Evolutionary conservation across 53 echinoderm and acorn worm genomes (phyloP), one percentile per base, ranked within the genome.

Genomic region (Paelopatides confundens): DNA sequence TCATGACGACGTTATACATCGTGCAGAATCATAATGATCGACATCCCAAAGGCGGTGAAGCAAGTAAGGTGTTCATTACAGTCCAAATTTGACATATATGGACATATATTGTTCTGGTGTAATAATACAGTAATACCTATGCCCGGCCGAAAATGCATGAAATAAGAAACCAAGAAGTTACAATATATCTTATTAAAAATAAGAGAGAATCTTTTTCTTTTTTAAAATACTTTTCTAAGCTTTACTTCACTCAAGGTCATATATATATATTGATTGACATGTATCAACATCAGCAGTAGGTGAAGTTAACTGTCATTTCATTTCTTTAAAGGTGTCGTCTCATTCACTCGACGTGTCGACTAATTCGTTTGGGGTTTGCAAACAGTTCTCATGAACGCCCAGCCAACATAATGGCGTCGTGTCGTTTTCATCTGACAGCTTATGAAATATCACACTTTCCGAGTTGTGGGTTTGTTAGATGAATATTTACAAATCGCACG

Each of bases 321-420:
- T 12, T 23, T 74, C 40, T 74, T 39, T 27, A 40, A 12, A 74
- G 74, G 74, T 74, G 74, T 74, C 74, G 37, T 35, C 46, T 17
- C 40, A 35, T 74, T 74, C 74, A 40, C 74, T 40, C 17, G n/a
- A 47, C 24, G 74, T 74, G 74, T 40, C 46, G 39, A 21, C 40
- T 74, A 74, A 74, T 23, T 74, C 74, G 74, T 35, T 37, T 36
- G 40, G 58, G 28, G 74, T 74, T 74, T 74, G 74, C 74, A 74
- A 74, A 74, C 74, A 74, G 74, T 74, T 74, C 74, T 39, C 74
- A 40, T 74, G 28, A 74, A 74, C 74, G 74, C 74, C 74, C 74
- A 74, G 26, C 74, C 40, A 74, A 74, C 46, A 74, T 40, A 74
- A 74, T 40, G 28, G 74, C 74, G 28, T 21, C 39, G 5, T 74